phyloP scores from a whole-genome alignment of 2,888 invertebrate genomes.

The Argyra leucocephala region DNA sequence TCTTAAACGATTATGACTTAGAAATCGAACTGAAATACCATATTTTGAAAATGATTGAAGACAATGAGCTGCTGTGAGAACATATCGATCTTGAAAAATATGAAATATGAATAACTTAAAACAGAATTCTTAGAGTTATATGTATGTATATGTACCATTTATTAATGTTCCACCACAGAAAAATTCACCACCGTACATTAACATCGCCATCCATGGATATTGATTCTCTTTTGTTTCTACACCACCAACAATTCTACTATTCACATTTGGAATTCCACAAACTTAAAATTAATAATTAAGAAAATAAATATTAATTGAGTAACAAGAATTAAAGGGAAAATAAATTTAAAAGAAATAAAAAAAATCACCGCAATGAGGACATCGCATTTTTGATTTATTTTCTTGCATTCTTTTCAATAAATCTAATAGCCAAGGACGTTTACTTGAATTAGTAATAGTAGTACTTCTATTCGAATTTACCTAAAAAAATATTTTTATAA shows the following conservation, averaged over 20 bases:
- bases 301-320: too few species aligned
- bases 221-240: conserved; percentile 51
- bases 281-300: conserved; percentile 41
- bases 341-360: too few species aligned
- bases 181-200: conserved; percentile 47
- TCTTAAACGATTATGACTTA: conserved; percentile 56
- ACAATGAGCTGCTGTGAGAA: conserved; percentile 66
- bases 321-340: too few species aligned
- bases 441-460: background rate
- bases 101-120: too few species aligned
- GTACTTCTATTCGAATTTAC: too few species aligned
- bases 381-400: background rate
- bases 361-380: background rate
- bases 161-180: conserved; percentile 65
- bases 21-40: conserved; percentile 50
- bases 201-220: conserved; percentile 53
- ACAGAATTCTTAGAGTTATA: too few species aligned
- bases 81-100: conserved; percentile 46
- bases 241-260: conserved; percentile 59
- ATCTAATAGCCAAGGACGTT: background rate
- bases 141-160: conserved; percentile 43
- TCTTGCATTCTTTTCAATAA: background rate
- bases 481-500: too few species aligned
- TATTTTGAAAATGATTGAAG: conserved; percentile 46
- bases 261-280: conserved; percentile 56